Evolutionary conservation across 2,113 vertebrate genomes (phyloP).

Genomic region (Potamarius usumacintae): DNA sequence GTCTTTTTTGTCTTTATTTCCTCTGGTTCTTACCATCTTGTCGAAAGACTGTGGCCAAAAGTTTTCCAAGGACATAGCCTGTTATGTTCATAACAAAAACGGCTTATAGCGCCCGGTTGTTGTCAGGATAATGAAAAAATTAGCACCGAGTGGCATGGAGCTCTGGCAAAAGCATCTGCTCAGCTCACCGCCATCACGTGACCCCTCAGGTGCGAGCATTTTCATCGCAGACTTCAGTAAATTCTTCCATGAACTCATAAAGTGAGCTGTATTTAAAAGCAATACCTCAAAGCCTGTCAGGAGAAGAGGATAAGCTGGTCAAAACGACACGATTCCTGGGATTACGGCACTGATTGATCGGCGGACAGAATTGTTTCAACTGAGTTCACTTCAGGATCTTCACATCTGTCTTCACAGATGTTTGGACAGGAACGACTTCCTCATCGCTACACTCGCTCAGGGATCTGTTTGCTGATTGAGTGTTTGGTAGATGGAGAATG

Average conservation of each 20-base stretch:
- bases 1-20: too few species aligned
- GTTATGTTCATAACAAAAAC: too few species aligned
- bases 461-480: not conserved
- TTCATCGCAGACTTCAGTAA: not conserved
- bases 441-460: not conserved
- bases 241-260: not conserved
- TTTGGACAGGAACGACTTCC: not conserved
- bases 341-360: not conserved
- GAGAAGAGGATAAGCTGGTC: not conserved
- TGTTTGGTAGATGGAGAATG: not conserved
- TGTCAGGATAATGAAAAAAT: too few species aligned
- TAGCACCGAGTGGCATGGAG: too few species aligned
- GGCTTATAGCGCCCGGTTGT: too few species aligned
- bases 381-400: not conserved
- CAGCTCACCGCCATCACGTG: too few species aligned
- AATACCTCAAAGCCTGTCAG: not conserved
- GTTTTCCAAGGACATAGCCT: too few species aligned
- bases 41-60: too few species aligned
- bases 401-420: constrained; percentile 8
- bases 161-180: too few species aligned
- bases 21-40: too few species aligned
- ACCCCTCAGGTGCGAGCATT: too few species aligned
- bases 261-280: not conserved
- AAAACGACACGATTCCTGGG: not conserved
- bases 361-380: not conserved